Conservation (phyloP, 2,888 invertebrate species). For the Elmis aenea region DNA sequence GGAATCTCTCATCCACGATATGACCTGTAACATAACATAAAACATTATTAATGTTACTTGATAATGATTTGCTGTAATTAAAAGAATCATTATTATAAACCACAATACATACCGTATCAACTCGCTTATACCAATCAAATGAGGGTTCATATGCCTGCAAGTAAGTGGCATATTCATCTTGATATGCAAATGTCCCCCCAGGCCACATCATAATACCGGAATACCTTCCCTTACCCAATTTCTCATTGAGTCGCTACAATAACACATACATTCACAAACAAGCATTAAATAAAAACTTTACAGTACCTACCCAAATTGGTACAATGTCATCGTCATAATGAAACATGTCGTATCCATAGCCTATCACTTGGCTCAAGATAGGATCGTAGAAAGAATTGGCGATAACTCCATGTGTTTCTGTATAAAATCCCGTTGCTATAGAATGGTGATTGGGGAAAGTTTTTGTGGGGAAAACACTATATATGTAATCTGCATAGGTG, state of each 20-base stretch:
- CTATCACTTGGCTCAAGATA: conserved; percentile 33
- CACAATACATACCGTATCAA: conserved; percentile 50
- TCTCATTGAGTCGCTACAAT: conserved; percentile 54
- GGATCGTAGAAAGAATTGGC: conserved; percentile 59
- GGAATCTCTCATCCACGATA: conserved; percentile 56
- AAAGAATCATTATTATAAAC: too few species aligned
- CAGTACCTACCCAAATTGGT: conserved; percentile 62
- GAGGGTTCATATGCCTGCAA: conserved; percentile 42
- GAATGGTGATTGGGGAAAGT: conserved; percentile 73
- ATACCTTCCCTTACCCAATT: conserved; percentile 47
- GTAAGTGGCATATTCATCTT: conserved; percentile 48
- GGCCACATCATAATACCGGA: conserved; percentile 72
- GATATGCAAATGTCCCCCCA: conserved; percentile 53
- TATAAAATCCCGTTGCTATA: conserved; percentile 64
- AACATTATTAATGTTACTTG: background rate
- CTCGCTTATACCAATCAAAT: conserved; percentile 49
- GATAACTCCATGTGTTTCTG: conserved; percentile 65
- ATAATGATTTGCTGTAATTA: too few species aligned
- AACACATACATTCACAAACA: too few species aligned
- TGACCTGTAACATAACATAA: conserved; percentile 35
- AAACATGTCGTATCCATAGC: conserved; percentile 48
- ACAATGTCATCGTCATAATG: conserved; percentile 51
- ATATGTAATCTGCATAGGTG: conserved; percentile 54
- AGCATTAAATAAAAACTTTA: too few species aligned
- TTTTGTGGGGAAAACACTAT: conserved; percentile 62